These are phyloP conservation scores for Pseudorasbora parva DNA, from an alignment of 2,113 vertebrate genomes.

Conservation along the genomic window DNA sequence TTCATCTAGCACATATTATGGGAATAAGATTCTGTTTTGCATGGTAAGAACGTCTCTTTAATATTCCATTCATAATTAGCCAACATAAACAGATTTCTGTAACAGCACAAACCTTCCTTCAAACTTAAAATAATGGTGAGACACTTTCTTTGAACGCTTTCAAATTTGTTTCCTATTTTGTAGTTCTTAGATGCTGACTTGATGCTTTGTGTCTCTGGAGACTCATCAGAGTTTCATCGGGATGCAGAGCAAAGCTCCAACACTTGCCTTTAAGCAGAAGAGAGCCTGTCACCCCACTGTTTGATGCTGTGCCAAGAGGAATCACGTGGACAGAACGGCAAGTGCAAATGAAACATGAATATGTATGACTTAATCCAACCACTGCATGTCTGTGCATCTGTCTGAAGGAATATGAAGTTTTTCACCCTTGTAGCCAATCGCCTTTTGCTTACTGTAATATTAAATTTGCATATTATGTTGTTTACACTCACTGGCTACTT, in stretches of 20 bases:
- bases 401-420: neutral
- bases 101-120: neutral
- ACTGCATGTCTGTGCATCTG: neutral
- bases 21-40: neutral
- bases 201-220: conserved; percentile 19
- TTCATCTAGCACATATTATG: no score
- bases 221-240: conserved; percentile 7
- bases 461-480: neutral
- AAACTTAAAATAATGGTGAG: neutral
- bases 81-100: conserved; percentile 22
- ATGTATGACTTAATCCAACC: conserved; percentile 20
- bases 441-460: neutral
- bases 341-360: neutral
- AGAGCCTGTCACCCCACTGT: conserved; percentile 3
- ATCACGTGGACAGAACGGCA: conserved; percentile 2
- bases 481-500: no score
- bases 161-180: neutral
- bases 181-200: conserved; percentile 23
- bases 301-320: conserved; percentile 30
- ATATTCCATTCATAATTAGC: neutral
- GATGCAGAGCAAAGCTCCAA: conserved; percentile 29
- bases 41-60: neutral
- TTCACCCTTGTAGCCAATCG: neutral
- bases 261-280: conserved; percentile 36
- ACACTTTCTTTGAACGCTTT: neutral